Evolutionary conservation across 2,113 vertebrate species (phyloP), one percentile per base, ranked within the genome.

Genomic region (Polyodon spathula): DNA sequence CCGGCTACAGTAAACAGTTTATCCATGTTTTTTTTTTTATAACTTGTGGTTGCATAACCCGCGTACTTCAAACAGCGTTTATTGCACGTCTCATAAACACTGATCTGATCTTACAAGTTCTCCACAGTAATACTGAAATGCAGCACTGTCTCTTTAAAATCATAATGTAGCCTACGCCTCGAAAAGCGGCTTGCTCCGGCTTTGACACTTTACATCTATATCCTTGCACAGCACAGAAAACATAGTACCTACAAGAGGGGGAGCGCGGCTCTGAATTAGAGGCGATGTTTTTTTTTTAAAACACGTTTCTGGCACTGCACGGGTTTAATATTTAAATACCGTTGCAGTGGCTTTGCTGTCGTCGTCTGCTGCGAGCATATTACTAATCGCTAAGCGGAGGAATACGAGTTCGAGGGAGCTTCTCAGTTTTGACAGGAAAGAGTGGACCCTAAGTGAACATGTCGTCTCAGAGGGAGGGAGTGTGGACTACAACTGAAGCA

Each of bases 101-200:
- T 2, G 27, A 27, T 27, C 2, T 27, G 27, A 27, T 27, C 27
- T 27, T 27, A 27, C 27, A 27, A 3, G 27, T 27, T 27, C 27
- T 3, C 27, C 27, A 27, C 27, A 27, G 27, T 27, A 2, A 1
- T 27, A 27, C 27, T 27, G 14, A 50, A 50, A 50, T 50, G 11
- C 9, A n/a, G 12, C 58, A 60, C 72, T 85, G 81, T 82, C 72
- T 78, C 82, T 86, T 86, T 86, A 86, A 86, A 66, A 76, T 67
- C n/a, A 43, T 27, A 66, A 72, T 61, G 54, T 72, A 78, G 81
- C 84, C 86, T 78, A 88, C 86, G 84, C 85, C 86, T 88, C 83
- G 78, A 86, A 84, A 88, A 86, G 86, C 86, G 84, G 86, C 84
- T 87, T 76, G 84, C 86, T 86, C 86, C 86, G 86, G 85, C 84